phyloP scores from a whole-genome alignment of 2,113 vertebrate genomes.

The Tragelaphus imberbis region DNA sequence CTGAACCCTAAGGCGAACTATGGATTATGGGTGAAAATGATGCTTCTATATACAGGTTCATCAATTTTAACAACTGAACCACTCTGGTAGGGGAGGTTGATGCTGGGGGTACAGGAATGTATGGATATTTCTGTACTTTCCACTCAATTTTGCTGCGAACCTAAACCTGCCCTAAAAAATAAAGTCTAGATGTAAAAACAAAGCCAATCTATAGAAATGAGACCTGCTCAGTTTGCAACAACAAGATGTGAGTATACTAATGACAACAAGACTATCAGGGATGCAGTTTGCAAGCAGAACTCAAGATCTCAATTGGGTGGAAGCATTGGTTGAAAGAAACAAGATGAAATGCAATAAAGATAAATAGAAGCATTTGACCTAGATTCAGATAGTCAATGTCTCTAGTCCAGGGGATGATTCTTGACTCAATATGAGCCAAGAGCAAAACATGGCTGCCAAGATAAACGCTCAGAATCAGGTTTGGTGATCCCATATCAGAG shows the following conservation, averaged over 20 bases:
- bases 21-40: not conserved
- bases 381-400: not conserved
- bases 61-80: not conserved
- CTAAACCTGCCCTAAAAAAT: not conserved
- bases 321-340: not conserved
- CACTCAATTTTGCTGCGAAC: not conserved
- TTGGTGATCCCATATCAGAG: not conserved
- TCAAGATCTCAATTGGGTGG: not conserved
- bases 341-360: slow-evolving; percentile 1
- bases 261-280: not conserved
- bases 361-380: not conserved
- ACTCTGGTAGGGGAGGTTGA: not conserved
- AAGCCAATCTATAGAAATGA: not conserved
- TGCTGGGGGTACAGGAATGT: not conserved
- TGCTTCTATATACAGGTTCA: not conserved
- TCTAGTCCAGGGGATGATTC: not conserved
- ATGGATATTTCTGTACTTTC: not conserved
- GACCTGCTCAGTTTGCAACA: not conserved
- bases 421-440: not conserved
- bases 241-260: not conserved
- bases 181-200: not conserved
- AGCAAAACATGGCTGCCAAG: not conserved
- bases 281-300: not conserved
- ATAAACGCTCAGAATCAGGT: not conserved
- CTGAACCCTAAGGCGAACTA: not conserved